phyloP scores from a whole-genome alignment of 2,888 invertebrate species.

The Melinaea menophilus region DNA sequence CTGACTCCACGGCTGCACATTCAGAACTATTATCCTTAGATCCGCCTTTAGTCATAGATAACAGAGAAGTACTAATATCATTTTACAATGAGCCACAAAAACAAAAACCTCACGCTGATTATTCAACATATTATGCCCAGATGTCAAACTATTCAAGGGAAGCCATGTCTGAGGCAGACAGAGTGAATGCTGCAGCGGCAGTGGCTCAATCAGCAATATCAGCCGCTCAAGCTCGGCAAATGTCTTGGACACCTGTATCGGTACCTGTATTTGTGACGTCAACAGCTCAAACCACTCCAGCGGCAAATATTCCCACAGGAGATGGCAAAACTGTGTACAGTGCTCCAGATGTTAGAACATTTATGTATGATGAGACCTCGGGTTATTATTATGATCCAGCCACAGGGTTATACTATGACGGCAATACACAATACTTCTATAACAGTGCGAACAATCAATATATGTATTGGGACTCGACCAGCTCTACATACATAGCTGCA shows the following conservation, averaged over 20 bases:
- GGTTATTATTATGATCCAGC: constrained; percentile 97
- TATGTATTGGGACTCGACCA: constrained; percentile 94
- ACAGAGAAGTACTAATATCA: constrained; percentile 81
- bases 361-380: constrained; percentile 95
- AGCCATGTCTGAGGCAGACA: constrained; percentile 81
- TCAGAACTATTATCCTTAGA: constrained; percentile 54
- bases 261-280: constrained; percentile 70
- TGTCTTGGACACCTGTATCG: constrained; percentile 73
- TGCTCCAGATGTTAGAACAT: constrained; percentile 92
- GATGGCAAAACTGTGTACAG: constrained; percentile 83
- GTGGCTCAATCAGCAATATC: constrained; percentile 92
- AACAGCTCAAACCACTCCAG: constrained; percentile 58
- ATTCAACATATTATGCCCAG: constrained; percentile 59
- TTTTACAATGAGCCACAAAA: constrained; percentile 70
- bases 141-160: constrained; percentile 79
- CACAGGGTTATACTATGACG: constrained; percentile 97
- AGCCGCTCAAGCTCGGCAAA: constrained; percentile 70
- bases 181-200: constrained; percentile 91
- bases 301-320: constrained; percentile 75
- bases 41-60: constrained; percentile 61
- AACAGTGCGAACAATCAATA: constrained; percentile 94
- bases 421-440: constrained; percentile 96
- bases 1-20: constrained; percentile 65
- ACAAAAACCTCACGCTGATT: constrained; percentile 50
- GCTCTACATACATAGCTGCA: constrained; percentile 80